Percentiles rank a stretch among this genome's conserved stretches.
phyloP scores from a whole-genome alignment of 2,888 invertebrate species.

The Leuctra nigra region DNA sequence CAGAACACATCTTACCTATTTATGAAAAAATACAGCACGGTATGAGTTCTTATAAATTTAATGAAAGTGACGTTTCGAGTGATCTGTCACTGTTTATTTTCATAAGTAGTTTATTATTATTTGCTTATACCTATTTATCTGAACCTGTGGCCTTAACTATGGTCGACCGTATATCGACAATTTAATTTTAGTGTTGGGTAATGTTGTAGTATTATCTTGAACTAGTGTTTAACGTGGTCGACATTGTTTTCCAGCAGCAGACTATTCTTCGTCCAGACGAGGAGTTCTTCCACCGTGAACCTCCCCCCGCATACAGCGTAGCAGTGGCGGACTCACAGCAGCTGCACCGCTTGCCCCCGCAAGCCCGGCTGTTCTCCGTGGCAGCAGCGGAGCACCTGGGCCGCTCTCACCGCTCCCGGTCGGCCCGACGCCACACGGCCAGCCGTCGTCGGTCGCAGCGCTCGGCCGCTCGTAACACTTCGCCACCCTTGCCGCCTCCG shows the following conservation, averaged over 20 bases:
- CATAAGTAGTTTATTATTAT: too few species aligned
- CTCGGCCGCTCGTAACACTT: not conserved
- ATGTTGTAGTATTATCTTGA: too few species aligned
- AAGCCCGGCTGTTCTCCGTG: not conserved
- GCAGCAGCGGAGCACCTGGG: not conserved
- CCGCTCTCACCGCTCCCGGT: not conserved
- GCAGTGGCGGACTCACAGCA: conserved; percentile 37
- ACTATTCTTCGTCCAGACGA: conserved; percentile 31
- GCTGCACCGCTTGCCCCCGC: conserved; percentile 15
- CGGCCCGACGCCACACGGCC: conserved; percentile 4
- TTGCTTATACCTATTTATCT: too few species aligned
- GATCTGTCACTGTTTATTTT: too few species aligned
- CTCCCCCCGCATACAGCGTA: conserved; percentile 45
- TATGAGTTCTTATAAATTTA: too few species aligned
- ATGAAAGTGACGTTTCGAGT: too few species aligned
- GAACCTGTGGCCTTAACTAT: too few species aligned
- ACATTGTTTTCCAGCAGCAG: conserved; percentile 26
- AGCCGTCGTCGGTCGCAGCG: conserved; percentile 3
- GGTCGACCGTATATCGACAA: too few species aligned
- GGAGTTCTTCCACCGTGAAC: conserved; percentile 38
- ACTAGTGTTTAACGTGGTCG: too few species aligned
- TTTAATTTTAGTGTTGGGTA: too few species aligned
- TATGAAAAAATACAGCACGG: too few species aligned
- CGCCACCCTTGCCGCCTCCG: not conserved
- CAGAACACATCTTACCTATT: too few species aligned